Conservation (phyloP, 2,888 invertebrate genomes). For the Sepioteuthis lessoniana region DNA sequence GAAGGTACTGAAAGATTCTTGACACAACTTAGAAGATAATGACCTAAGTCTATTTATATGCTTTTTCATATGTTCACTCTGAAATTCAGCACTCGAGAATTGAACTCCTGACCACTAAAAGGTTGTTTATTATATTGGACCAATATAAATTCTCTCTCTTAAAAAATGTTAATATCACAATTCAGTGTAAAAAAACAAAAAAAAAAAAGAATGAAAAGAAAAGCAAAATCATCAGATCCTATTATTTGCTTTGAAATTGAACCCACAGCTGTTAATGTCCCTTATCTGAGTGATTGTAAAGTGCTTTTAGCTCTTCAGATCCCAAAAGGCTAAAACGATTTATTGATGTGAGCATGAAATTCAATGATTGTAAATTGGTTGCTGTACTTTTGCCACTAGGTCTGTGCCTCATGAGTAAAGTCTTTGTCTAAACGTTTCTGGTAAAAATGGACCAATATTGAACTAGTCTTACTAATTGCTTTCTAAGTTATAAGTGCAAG, state of each 20-base stretch:
- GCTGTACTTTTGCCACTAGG: not conserved
- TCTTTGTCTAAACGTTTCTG: not conserved
- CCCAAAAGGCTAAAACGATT: not conserved
- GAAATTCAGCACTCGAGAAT: no score
- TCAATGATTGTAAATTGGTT: not conserved
- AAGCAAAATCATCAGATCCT: not conserved
- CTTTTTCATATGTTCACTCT: no score
- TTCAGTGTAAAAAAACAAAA: not conserved
- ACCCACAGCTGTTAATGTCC: not conserved
- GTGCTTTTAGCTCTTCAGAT: not conserved
- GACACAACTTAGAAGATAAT: no score
- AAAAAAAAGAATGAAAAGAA: no score
- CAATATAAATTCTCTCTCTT: no score
- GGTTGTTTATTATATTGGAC: no score
- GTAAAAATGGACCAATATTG: constrained; percentile 6
- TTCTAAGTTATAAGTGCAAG: not conserved
- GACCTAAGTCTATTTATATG: no score
- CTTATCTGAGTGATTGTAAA: not conserved
- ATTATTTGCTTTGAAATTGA: not conserved
- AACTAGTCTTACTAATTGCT: constrained; percentile 5
- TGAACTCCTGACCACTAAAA: no score
- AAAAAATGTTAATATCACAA: not conserved
- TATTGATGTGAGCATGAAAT: not conserved
- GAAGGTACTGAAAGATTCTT: no score
- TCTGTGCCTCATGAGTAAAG: not conserved